Base-by-base conservation (phyloP, 2,113 vertebrate genomes). In the Scalopus aquaticus region DNA sequence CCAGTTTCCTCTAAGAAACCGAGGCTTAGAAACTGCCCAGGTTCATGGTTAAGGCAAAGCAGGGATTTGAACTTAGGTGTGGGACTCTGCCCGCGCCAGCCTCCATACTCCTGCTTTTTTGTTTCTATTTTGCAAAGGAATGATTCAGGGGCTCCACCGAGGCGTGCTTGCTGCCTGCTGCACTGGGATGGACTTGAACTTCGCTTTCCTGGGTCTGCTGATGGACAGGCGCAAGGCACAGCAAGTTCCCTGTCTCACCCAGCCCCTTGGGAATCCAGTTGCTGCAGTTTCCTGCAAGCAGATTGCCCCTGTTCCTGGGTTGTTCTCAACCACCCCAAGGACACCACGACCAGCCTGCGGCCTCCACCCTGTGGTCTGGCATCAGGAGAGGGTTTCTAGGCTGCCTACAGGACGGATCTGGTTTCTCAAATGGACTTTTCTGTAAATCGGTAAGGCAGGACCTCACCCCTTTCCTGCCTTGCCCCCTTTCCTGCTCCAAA, bases 351-450 rank as follows among this genome's bases (percentile, higher is more conserved):
- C 13, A 83, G 87, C 70, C 42, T 46, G 13, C 64, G 86, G 65
- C n/a, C 79, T 89, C 82, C 78, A 86, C 74, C 83, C 58, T 83
- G 90, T 92, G 84, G 80, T 30, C 49, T 94, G 78, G 73, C 83
- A 78, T 91, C 70, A 72, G 42, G 26, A 54, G 79, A 80, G 51
- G 83, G 69, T 89, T 96, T 94, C 92, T 82, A 86, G 83, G 65
- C 70, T 95, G 65, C 51, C 44, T 42, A 22, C 84, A 93, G 58
- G 69, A 91, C 9, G 6, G 37, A 69, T 90, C 37, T 65, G 83
- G 54, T 94, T 93, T 90, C 49, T 93, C 44, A n/a, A 15, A 15
- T 44, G 1, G 35, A 9, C 78, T 20, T 73, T 87, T 93, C 49
- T 28, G 22, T 76, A 56, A 94, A 79, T 26, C 39, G 35, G 35